A percentile compares a stretch with the other conserved stretches of the same genome.
Evolutionary conservation across 1,140 invertebrate species (phyloP).

Genomic region (Metopolophium dirhodum): DNA sequence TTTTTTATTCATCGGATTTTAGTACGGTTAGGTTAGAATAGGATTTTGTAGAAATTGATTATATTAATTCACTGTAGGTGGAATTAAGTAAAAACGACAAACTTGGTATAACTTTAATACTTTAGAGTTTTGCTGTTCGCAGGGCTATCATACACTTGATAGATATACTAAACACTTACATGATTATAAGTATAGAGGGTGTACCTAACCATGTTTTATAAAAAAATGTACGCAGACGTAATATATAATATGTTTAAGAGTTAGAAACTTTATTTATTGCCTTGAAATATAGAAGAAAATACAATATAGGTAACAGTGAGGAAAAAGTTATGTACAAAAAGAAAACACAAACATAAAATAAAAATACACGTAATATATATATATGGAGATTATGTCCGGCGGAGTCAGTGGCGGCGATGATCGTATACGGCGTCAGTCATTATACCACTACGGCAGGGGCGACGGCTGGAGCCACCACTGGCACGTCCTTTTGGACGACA

Average conservation of each 20-base stretch:
- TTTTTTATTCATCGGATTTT: too few species aligned
- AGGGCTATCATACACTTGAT: not conserved
- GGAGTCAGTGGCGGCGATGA: not conserved
- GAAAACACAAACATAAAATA: not conserved
- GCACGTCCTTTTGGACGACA: slow-evolving; percentile 67
- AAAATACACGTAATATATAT: slow-evolving; percentile 32
- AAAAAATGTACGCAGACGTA: not conserved
- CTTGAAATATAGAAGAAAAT: slow-evolving; percentile 5
- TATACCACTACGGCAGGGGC: slow-evolving; percentile 46
- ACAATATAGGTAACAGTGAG: slow-evolving; percentile 2
- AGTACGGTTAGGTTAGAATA: too few species aligned
- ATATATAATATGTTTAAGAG: not conserved
- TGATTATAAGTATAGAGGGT: not conserved
- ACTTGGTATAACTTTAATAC: too few species aligned
- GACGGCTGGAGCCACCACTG: slow-evolving; percentile 18
- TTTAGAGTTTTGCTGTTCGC: too few species aligned
- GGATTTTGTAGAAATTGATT: too few species aligned
- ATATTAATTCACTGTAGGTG: too few species aligned
- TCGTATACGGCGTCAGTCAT: not conserved
- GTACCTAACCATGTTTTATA: not conserved
- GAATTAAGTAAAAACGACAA: too few species aligned
- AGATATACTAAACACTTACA: not conserved
- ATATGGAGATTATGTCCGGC: not conserved
- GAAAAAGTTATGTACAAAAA: slow-evolving; percentile 33
- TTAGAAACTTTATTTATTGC: slow-evolving; percentile 30